These are phyloP conservation scores for Nephrotoma appendiculata DNA, from an alignment of 2,888 invertebrate species.

Conservation along the genomic window DNA sequence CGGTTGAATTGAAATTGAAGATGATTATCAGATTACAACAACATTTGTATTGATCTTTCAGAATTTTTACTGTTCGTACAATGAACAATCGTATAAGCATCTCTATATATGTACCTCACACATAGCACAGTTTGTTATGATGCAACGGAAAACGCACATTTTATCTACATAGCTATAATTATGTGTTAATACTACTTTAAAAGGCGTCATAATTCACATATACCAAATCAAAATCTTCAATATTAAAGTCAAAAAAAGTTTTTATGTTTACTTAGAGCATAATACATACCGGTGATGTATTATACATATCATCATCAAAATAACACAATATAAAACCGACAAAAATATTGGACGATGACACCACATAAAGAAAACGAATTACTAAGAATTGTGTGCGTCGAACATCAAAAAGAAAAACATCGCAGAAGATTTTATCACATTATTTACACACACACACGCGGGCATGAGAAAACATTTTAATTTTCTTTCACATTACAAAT, in stretches of 20 bases:
- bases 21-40: background rate
- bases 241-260: background rate
- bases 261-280: background rate
- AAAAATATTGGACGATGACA: background rate
- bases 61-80: background rate
- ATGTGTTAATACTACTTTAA: background rate
- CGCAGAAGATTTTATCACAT: background rate
- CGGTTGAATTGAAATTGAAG: background rate
- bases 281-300: background rate
- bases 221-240: background rate
- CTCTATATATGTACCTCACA: background rate
- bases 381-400: background rate
- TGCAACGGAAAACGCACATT: background rate
- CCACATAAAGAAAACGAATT: background rate
- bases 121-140: background rate
- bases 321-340: background rate
- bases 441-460: background rate
- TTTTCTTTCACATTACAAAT: background rate
- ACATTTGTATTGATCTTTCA: background rate
- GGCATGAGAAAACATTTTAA: background rate
- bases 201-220: background rate
- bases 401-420: background rate
- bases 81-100: background rate
- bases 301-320: background rate
- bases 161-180: background rate